phyloP scores from a whole-genome alignment of 2,113 vertebrate species.

The Plecturocebus donacophilus region DNA sequence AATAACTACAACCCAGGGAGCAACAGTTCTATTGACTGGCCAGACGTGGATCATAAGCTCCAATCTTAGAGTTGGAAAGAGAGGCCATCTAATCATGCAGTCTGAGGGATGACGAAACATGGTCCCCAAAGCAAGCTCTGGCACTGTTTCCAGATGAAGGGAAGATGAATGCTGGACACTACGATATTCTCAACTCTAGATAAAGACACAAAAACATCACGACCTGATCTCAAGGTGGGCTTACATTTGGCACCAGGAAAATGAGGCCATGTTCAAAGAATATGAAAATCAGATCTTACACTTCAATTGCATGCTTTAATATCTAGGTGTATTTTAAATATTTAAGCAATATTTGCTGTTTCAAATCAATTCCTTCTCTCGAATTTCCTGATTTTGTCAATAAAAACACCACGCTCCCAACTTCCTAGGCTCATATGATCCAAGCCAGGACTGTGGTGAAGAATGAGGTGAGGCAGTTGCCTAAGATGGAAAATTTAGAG shows the following conservation, averaged over 20 bases:
- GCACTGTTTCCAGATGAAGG: background rate
- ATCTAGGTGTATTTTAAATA: background rate
- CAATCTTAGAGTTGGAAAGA: background rate
- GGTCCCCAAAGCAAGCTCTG: background rate
- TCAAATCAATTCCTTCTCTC: background rate
- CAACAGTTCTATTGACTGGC: background rate
- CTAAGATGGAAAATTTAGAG: background rate
- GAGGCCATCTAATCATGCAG: background rate
- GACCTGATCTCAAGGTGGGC: background rate
- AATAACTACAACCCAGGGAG: background rate
- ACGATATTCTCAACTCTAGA: background rate
- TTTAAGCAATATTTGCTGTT: background rate
- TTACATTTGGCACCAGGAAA: background rate
- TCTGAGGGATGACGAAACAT: background rate
- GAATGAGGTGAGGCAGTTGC: background rate
- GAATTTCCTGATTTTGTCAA: background rate
- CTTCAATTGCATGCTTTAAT: background rate
- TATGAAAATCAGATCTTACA: background rate
- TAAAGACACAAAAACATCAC: background rate
- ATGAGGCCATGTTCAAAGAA: background rate
- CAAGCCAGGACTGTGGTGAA: background rate
- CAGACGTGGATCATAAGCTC: background rate
- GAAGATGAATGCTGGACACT: background rate
- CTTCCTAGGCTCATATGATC: background rate
- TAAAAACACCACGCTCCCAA: background rate